Evolutionary conservation across 2,888 invertebrate genomes (phyloP), one percentile per base, ranked within the genome.

Genomic region (Sisyra terminalis): DNA sequence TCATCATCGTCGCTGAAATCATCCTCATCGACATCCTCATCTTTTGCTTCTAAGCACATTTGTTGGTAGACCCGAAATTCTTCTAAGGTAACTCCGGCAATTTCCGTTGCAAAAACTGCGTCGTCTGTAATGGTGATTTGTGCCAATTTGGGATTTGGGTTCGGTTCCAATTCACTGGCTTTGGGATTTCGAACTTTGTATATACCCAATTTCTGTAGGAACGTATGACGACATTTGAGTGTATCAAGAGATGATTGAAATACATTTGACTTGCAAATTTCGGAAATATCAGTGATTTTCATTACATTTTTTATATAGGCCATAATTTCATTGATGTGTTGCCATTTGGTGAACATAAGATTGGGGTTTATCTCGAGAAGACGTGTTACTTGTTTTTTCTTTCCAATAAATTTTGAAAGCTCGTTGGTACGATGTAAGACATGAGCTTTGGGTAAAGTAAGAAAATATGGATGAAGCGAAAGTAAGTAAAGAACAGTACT

Each of bases 211-310:
- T 29, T 29, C 11, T 18, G 11, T 13, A 43, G 24, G 38, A 43
- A 43, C 2, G 24, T 38, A 16, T 43, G 43, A n/a, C 43, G 10
- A 14, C 43, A 43, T 38, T 43, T 10, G 14, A 43, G n/a, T 6
- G 37, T 29, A n/a, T 43, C 31, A 5, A 38, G 16, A 2, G 43
- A 24, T 17, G 29, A 14, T 16, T 43, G 32, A 5, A 43, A 38
- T 11, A 24, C 43, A n/a, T 17, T 43, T 1, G 43, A 38, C 4
- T 43, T 43, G 30, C 38, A 43, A 8, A 43, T 43, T 43, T 43
- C 43, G 16, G 11, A n/a, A 14, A 17, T 31, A 10, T 43, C 43
- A 5, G 24, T 24, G 1, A 43, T 38, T 18, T 38, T 38, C 43
- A 43, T 43, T 13, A 34, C 13, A 10, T 38, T 38, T 7, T 15